Base-by-base conservation (phyloP, 92 coral and sea anemone genomes). In the Umimayanthus kanabou region DNA sequence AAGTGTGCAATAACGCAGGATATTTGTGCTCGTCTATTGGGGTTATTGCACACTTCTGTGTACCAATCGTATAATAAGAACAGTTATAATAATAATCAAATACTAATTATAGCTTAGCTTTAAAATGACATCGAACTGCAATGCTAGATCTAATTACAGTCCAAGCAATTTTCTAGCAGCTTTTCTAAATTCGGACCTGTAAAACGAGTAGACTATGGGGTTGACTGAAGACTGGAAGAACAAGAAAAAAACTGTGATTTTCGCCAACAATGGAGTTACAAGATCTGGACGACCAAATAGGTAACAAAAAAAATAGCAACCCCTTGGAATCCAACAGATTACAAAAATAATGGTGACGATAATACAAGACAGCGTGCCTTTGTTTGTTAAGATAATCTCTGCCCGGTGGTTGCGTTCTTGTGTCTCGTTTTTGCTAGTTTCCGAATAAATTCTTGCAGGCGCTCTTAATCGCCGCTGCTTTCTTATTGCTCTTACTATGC, bases 141-240 rank as follows among this genome's bases (percentile, higher is more conserved):
- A 15, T 53, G 58, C 58, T 53, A 13, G 11, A 53, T 13, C 11
- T 53, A 53, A 3, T 1, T 33, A 26, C 77, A 73, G 37, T 29
- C 85, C 50, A 28, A 93, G 49, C 40, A 93, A 23, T 39, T 85
- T 74, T 16, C 33, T 42, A 1, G 94, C 93, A 14, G 93, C 94
- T 33, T 89, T 90, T 5, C 96, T 91, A 85, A 93, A 93, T 50
- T 93, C 96, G 20, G 85, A 80, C 55, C 96, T 57, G 15, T 93
- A 93, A 82, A 93, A 93, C 29, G 96, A 91, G 67, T 91, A 91
- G 55, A 92, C 91, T 25, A 93, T 25, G 11, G 96, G 94, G 30
- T 93, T 93, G 2, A 90, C 85, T 16, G 92, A 87, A 33, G 94
- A 92, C 87, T 93, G 96, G 71, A 93, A 39, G 25, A 93, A 89